Base-by-base conservation (phyloP, 1,140 invertebrate genomes). In the Cydia splendana region DNA sequence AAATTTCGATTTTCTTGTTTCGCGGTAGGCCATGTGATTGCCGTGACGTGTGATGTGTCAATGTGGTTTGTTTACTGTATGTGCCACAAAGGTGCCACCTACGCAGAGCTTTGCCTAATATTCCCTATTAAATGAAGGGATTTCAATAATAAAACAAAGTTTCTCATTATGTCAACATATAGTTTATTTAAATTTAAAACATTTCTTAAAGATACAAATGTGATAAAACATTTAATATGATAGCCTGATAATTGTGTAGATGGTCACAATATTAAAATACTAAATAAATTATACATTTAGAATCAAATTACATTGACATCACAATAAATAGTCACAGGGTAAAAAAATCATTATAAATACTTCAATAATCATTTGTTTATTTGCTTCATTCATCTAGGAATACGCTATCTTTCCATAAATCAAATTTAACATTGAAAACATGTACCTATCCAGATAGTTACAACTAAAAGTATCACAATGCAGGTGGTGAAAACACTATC, bases 391-490 rank as follows among this genome's bases (percentile, higher is more conserved):
- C 51, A 53, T 53, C 15, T 12, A n/a, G 3, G 51, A 53, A 53
- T 53, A 53, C n/a, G n/a, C n/a, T 18, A n/a, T 53, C n/a, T 18
- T 6, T 53, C n/a, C n/a, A 53, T 53, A 18, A 53, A 18, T 53
- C 5, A 62, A 20, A 62, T 62, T 3, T 62, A 24, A 0, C 13
- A 62, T 20, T 20, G 18, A 20, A 62, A 9, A 20, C 57, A 62
- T 62, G 18, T 24, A 62, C 10, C 57, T 9, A 6, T 20, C 9
- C 3, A 62, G 9, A 24, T 24, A 62, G 3, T 62, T 20, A 42
- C 38, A 71, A 38, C 67, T 71, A 71, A 71, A 69, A 71, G 20
- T 71, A 71, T 71, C 67, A 38, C 67, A 71, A 42, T 34, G 34
- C 34, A 71, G 67, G 67, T 42, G 67, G 38, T 42, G 38, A 69